These are phyloP conservation scores for Mesoligia furuncula DNA, from an alignment of 2,888 invertebrate genomes.

Conservation along the genomic window DNA sequence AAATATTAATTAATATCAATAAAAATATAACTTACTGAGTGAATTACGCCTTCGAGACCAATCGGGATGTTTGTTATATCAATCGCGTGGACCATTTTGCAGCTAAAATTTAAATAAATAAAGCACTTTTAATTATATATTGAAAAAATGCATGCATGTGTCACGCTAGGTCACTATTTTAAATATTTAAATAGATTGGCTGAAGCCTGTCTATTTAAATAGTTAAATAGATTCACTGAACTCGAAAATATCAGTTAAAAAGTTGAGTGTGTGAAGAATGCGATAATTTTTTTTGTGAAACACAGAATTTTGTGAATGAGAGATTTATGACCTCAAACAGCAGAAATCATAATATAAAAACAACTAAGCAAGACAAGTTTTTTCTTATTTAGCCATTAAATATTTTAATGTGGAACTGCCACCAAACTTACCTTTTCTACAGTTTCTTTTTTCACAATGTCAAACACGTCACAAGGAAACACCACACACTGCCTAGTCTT, in stretches of 20 bases:
- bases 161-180: neutral
- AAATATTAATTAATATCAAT: neutral
- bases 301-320: neutral
- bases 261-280: too few species aligned
- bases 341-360: neutral
- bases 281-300: neutral
- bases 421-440: conserved; percentile 10
- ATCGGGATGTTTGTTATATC: conserved; percentile 71
- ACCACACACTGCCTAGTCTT: conserved; percentile 18
- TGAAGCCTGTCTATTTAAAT: neutral
- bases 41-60: conserved; percentile 71
- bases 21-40: conserved; percentile 67
- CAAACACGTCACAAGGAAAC: conserved; percentile 16
- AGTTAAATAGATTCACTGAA: too few species aligned
- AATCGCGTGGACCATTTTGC: conserved; percentile 77
- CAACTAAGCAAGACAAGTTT: neutral
- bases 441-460: conserved; percentile 13
- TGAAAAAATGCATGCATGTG: neutral
- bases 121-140: neutral
- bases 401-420: neutral
- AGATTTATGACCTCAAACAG: neutral
- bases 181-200: neutral
- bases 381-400: neutral
- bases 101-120: conserved; percentile 38
- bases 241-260: neutral